Conservation (phyloP, 1,140 invertebrate genomes). For the Saccostrea echinata region DNA sequence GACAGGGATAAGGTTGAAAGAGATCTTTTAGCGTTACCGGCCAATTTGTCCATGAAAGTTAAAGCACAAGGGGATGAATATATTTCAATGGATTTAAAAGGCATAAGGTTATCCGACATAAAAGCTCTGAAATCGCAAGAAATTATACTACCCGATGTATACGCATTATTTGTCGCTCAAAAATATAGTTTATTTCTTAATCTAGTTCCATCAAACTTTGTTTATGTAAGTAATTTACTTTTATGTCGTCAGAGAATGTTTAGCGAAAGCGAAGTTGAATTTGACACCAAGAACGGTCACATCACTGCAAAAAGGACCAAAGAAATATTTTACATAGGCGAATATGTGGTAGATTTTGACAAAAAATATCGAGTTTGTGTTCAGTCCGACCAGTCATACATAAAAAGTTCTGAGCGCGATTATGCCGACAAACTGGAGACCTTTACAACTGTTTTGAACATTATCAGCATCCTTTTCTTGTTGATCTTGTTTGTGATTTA, state of each 20-base stretch:
- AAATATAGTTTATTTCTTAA: background rate
- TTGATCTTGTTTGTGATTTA: background rate
- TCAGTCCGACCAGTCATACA: too few species aligned
- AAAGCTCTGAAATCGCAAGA: background rate
- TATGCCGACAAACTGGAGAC: background rate
- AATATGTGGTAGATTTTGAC: background rate
- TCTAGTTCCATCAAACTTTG: background rate
- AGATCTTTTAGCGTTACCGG: background rate
- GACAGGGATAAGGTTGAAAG: background rate
- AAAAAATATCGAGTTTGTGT: background rate
- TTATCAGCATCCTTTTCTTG: background rate
- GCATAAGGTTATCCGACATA: background rate
- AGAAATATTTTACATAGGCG: background rate
- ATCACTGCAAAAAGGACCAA: background rate
- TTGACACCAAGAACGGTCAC: background rate
- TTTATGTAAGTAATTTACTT: background rate
- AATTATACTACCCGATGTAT: background rate
- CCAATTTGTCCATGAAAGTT: background rate
- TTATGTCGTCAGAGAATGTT: background rate
- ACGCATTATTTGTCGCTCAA: background rate
- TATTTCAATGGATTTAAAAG: background rate
- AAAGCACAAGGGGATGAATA: background rate
- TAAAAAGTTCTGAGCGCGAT: too few species aligned
- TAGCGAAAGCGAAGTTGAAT: background rate
- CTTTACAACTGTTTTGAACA: background rate